Evolutionary conservation across 2,797 vertebrate species (phyloP), one percentile per base, ranked within the genome.

Genomic region (Sebastes iracundus): DNA sequence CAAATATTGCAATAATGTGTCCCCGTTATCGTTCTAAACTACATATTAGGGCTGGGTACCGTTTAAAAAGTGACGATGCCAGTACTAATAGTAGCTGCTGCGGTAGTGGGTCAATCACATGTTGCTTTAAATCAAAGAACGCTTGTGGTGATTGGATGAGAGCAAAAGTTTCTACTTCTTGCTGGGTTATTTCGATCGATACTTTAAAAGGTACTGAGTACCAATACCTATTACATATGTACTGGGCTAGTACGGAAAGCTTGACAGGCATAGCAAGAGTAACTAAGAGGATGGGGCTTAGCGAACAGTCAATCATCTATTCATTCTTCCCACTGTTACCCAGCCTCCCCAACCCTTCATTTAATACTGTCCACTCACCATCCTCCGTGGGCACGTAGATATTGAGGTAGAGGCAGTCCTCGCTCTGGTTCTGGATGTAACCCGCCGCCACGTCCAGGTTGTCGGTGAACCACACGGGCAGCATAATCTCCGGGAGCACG

Each of bases 391-490:
- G 97, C 72, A 98, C 97, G 79, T 98, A 98, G 96, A 98, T 75
- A 71, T 98, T 98, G 93, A 98, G 97, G 92, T 97, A 98, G 85
- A 98, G 97, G 85, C 97, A 98, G 88, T 98, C 97, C 90, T 98
- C 97, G 5, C 97, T 98, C 96, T 98, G 97, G 93, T 98, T 97
- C 94, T 98, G 97, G 75, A 99, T 97, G 88, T 98, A 98, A 33
- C 96, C 96, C 0, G 97, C 97, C 0, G 97, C 97, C 14, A 97
- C 96, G 56, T 99, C 97, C 94, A 99, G 88, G 91, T 98, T 98
- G 93, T 98, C 97, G 0, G 97, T 98, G 94, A 98, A 98, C 98
- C 98, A 99, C 56, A 98, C 97, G 0, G 97, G 98, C 18, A 98
- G 95, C 98, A 99, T 99, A 49, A 99, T 97, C 75, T 97, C 97